Percentiles rank a stretch among this genome's conserved stretches.
Evolutionary conservation across 2,797 vertebrate genomes (phyloP).

Genomic region (Hoplostethus mediterraneus): DNA sequence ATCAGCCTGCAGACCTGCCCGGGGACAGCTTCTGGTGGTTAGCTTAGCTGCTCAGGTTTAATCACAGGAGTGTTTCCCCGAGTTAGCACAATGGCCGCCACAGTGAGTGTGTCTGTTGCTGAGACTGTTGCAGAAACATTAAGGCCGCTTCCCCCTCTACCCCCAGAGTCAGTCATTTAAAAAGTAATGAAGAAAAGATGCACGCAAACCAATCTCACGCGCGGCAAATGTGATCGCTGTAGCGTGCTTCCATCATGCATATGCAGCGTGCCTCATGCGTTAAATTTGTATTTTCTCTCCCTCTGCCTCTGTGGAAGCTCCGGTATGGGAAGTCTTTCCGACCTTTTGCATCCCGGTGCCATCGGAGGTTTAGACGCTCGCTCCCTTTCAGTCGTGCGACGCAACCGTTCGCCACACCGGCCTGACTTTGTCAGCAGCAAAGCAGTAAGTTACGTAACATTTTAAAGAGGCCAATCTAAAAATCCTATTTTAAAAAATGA

Average conservation of each 20-base stretch:
- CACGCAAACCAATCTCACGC: conserved; percentile 30
- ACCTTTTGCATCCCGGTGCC: neutral
- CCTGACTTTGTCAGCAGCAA: neutral
- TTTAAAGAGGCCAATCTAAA: neutral
- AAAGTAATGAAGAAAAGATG: conserved; percentile 56
- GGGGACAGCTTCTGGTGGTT: neutral
- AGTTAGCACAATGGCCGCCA: conserved; percentile 7
- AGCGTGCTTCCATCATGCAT: conserved; percentile 25
- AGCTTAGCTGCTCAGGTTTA: neutral
- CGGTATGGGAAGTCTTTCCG: conserved; percentile 12
- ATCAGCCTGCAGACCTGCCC: neutral
- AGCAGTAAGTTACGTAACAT: conserved; percentile 1
- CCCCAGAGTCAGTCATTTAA: conserved; percentile 39
- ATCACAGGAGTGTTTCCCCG: conserved; percentile 20
- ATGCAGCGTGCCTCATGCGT: conserved; percentile 24
- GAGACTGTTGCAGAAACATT: neutral
- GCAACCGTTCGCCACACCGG: neutral
- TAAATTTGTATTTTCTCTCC: conserved; percentile 8
- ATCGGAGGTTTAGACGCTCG: neutral
- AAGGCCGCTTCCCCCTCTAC: conserved; percentile 11
- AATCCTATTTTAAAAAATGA: neutral
- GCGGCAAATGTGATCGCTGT: conserved; percentile 22
- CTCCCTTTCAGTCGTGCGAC: neutral
- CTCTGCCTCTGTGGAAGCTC: neutral
- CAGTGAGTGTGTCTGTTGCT: neutral